Conservation (phyloP, 2,797 vertebrate species). For the Sitta carolinensis region DNA sequence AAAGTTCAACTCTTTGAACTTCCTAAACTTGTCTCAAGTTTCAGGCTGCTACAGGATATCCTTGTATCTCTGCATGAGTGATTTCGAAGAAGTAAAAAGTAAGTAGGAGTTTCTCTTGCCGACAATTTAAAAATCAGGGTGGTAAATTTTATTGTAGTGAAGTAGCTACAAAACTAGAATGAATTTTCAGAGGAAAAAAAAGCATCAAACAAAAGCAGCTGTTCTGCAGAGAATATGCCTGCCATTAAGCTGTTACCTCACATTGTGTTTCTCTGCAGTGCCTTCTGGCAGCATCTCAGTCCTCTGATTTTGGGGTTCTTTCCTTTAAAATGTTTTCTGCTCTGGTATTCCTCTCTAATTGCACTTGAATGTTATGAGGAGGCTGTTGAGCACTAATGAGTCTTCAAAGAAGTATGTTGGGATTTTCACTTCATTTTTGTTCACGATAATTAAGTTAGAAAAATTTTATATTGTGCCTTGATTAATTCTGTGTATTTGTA, state of each 20-base stretch:
- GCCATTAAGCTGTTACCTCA: neutral
- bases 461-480: conserved; percentile 17
- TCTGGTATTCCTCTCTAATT: neutral
- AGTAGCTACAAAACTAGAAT: neutral
- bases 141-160: neutral
- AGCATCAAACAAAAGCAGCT: neutral
- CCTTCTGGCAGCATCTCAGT: neutral
- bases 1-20: neutral
- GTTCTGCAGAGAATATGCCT: neutral
- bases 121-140: neutral
- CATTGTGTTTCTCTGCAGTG: neutral
- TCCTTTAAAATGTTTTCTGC: neutral
- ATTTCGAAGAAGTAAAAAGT: neutral
- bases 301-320: neutral
- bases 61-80: neutral
- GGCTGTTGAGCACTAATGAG: conserved; percentile 18
- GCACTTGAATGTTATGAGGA: neutral
- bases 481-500: conserved; percentile 45
- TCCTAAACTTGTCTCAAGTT: neutral
- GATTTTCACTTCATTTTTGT: conserved; percentile 47
- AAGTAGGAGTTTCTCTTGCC: neutral
- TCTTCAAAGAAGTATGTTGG: conserved; percentile 8
- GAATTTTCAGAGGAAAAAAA: neutral
- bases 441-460: conserved; percentile 47
- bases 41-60: neutral